These are phyloP conservation scores for Oreortyx pictus DNA, from an alignment of 2,797 vertebrate species.

Conservation along the genomic window DNA sequence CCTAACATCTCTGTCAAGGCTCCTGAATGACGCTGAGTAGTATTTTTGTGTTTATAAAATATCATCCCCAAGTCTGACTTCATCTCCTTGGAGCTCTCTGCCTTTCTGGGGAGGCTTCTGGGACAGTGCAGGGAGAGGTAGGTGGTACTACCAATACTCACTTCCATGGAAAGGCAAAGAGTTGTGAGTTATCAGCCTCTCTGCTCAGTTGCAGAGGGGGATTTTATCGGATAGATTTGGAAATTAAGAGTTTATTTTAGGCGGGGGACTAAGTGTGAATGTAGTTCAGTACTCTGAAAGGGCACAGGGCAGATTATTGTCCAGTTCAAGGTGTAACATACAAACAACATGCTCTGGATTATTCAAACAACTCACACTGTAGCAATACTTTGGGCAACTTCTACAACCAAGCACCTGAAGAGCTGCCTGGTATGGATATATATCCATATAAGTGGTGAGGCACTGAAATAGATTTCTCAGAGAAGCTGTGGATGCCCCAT, in stretches of 20 bases:
- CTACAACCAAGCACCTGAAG: not conserved
- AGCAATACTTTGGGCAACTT: not conserved
- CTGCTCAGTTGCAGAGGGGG: not conserved
- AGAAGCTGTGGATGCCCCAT: too few species aligned
- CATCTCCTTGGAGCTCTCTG: not conserved
- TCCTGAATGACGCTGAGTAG: slow-evolving; percentile 7
- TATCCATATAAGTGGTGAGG: too few species aligned
- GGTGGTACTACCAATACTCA: not conserved
- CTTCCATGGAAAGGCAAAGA: not conserved
- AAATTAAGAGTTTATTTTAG: not conserved
- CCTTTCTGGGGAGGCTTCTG: not conserved
- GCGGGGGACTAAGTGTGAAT: not conserved
- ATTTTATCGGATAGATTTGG: not conserved
- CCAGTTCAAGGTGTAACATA: not conserved
- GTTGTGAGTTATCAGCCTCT: not conserved
- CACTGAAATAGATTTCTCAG: too few species aligned
- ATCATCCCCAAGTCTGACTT: not conserved
- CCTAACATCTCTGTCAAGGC: not conserved
- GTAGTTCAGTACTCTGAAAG: not conserved
- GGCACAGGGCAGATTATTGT: not conserved
- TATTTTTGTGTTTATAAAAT: slow-evolving; percentile 44
- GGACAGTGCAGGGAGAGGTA: not conserved
- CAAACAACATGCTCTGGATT: not conserved
- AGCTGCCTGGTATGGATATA: not conserved
- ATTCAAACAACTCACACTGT: not conserved